Evolutionary conservation across 2,797 vertebrate species (phyloP).

Genomic region (Pyrocephalus nanus): DNA sequence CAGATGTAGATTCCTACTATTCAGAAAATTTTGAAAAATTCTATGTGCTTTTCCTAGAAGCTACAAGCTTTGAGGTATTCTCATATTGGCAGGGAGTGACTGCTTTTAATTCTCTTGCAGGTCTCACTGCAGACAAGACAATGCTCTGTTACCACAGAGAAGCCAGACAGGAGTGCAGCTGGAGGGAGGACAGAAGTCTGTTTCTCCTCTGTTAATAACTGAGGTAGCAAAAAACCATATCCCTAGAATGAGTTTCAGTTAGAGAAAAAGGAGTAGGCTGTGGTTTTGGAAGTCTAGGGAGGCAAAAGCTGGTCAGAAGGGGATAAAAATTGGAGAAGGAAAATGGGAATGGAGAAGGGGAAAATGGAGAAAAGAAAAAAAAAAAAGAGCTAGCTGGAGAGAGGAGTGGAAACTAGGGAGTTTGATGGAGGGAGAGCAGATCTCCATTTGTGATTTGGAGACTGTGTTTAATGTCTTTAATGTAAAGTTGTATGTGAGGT

Average conservation of each 20-base stretch:
- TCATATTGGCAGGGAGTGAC: background rate
- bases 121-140: background rate
- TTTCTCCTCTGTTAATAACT: background rate
- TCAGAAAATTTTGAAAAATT: background rate
- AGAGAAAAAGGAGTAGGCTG: background rate
- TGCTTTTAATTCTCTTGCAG: background rate
- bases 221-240: background rate
- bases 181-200: background rate
- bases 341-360: background rate
- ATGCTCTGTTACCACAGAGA: background rate
- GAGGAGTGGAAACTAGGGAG: background rate
- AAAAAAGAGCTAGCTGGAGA: background rate
- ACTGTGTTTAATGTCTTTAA: background rate
- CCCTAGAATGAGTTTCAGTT: background rate
- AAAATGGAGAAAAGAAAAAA: background rate
- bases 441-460: background rate
- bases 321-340: background rate
- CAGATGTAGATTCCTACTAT: background rate
- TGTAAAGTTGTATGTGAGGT: rapidly evolving
- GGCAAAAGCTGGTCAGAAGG: background rate
- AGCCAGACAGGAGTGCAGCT: background rate
- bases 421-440: background rate
- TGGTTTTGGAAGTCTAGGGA: background rate
- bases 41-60: background rate
- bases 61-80: background rate